Base-by-base conservation (phyloP, 2,113 vertebrate species). In the mouse (Mus musculus) region DNA sequence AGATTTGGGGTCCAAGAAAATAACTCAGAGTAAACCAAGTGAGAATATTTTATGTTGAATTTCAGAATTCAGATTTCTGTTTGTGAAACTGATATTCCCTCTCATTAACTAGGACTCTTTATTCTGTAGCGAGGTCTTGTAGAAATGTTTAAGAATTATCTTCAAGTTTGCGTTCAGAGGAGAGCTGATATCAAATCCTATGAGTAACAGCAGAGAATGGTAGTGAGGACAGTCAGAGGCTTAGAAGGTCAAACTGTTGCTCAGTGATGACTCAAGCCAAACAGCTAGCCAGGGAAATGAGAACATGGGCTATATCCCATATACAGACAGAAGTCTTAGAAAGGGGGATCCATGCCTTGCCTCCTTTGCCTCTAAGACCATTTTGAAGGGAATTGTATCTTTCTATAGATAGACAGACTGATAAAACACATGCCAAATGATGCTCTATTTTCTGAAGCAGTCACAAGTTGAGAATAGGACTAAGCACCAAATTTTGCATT, bases 301-400 rank as follows among this genome's bases (percentile, higher is more conserved):
- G 39, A 80, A n/a, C 13, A 16, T 39, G 80, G 49, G 16, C 19
- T 94, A 20, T 61, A 76, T 69, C 56, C n/a, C 3, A 46, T 13
- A 14, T 49, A 30, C 13, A 67, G 89, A 82, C 3, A 75, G 8
- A 94, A 17, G 11, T 52, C 87, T 77, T 76, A 36, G 72, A 36
- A 46, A 81, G 17, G 22, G 5, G 6, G 59, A 49, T 52, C 49
- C 28, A 3, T 24, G 14, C 30, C 69, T 89, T 76, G 52, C 17
- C 26, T 75, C 30, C 61, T 63, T 92, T 67, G 39, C 46, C 54
- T 78, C 33, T 75, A 88, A 88, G 75, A 80, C 59, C 0, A 49
- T 72, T 94, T 78, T 85, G 33, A 94, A 88, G 33, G 12, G 5
- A 95, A 61, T 59, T 90, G 39, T 73, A 26, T 76, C 73, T 96